A percentile compares a stretch with the other conserved stretches of the same genome.
Conservation (phyloP, 1,140 invertebrate species). For the Conus ventricosus region DNA sequence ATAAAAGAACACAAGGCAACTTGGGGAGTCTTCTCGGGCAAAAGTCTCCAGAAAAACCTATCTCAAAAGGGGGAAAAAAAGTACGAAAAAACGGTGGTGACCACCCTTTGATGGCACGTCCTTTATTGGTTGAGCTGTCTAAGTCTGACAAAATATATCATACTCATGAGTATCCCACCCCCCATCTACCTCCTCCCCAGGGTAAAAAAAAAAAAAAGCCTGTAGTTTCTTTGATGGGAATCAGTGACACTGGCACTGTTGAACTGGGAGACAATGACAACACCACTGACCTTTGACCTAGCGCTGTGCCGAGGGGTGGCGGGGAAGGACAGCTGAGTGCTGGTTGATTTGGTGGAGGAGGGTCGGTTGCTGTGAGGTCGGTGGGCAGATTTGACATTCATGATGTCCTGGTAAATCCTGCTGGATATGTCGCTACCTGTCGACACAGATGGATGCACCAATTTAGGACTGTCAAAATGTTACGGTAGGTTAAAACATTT, state of each 20-base stretch:
- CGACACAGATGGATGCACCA: neutral
- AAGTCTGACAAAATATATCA: neutral
- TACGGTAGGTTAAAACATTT: too few relatives aligned
- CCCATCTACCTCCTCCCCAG: too few relatives aligned
- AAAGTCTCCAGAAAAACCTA: too few relatives aligned
- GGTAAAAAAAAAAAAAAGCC: too few relatives aligned
- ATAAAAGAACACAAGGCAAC: too few relatives aligned
- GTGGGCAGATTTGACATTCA: neutral
- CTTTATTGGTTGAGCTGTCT: too few relatives aligned
- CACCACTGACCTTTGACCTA: constrained; percentile 1
- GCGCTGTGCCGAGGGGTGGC: neutral
- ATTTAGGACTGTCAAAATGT: too few relatives aligned
- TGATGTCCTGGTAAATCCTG: constrained; percentile 7
- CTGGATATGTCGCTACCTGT: constrained; percentile 4
- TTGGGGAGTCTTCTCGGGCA: too few relatives aligned
- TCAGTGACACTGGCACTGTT: neutral
- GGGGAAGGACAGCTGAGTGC: constrained; percentile 3
- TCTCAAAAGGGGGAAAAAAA: too few relatives aligned
- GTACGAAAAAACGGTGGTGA: too few relatives aligned
- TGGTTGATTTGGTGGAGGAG: neutral
- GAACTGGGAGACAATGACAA: neutral
- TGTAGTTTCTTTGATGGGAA: too few relatives aligned
- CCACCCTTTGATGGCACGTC: too few relatives aligned
- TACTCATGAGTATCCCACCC: neutral
- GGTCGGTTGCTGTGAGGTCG: neutral